Base-by-base conservation (phyloP, 1,140 invertebrate genomes). In the Musca vetustissima region DNA sequence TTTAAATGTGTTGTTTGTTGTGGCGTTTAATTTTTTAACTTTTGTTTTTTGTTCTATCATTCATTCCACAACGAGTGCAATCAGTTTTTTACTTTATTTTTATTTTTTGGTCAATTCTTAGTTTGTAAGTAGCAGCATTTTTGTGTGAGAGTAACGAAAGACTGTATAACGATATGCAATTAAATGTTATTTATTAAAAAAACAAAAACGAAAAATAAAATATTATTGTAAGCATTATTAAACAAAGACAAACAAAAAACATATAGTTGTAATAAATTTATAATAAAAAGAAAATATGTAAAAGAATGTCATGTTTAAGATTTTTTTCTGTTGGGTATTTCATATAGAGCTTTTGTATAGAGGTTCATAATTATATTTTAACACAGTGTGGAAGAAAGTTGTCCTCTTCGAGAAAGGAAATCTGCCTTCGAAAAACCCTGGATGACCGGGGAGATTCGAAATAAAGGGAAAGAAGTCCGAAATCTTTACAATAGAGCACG, bases 121-220 rank as follows among this genome's bases (percentile, higher is more conserved):
- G 57, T 65, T 49, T 53, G 19, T 78, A 78, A 78, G 74, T 78
- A 78, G 76, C 75, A 73, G 73, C 77, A 78, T 78, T 78, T 78
- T 73, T 76, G n/a, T 78, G 76, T 74, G 57, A 61, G 57, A 61
- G 73, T 73, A 72, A 77, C 75, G 71, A 78, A 78, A 78, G 76
- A 78, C 76, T 78, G 76, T 78, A 76, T 43, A 61, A 43, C 28
- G 28, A 61, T 36, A 36, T 61, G 57, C 57, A 61, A 61, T 61
- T 61, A 36, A 61, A 61, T 61, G 57, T 61, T 61, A 61, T 75
- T 78, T 78, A 73, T 78, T 71, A 69, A 68, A 72, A 73, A 49
- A 49, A 65, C 2, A 28, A 49, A 48, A 65, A 47, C 3, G 4
- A 24, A 64, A 65, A 50, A 65, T 13, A 49, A 65, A 48, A 61